Evolutionary conservation across 2,888 invertebrate genomes (phyloP).

Genomic region (Steinernema hermaphroditum): DNA sequence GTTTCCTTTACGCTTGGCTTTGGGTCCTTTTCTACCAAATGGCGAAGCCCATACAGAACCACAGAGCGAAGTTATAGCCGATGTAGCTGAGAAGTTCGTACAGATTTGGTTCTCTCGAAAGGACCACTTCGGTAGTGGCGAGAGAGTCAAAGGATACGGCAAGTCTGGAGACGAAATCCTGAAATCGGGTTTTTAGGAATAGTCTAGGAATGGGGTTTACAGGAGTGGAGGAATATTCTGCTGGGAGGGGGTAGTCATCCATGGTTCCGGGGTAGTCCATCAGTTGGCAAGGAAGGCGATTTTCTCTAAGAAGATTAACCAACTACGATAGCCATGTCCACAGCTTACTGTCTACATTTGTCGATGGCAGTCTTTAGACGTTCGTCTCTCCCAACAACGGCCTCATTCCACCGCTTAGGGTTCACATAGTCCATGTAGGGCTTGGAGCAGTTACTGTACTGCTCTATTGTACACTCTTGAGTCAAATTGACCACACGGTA

Average conservation of each 20-base stretch:
- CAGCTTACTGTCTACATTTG: not conserved
- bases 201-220: slow-evolving; percentile 17
- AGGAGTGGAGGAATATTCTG: slow-evolving; percentile 47
- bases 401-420: slow-evolving; percentile 30
- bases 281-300: slow-evolving; percentile 48
- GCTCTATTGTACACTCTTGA: slow-evolving; percentile 52
- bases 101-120: slow-evolving; percentile 48
- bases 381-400: slow-evolving; percentile 2
- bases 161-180: slow-evolving; percentile 60
- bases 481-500: slow-evolving; percentile 46
- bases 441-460: slow-evolving; percentile 54
- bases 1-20: not conserved
- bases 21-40: slow-evolving; percentile 45
- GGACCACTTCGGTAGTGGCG: slow-evolving; percentile 48
- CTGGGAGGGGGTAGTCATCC: slow-evolving; percentile 49
- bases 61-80: slow-evolving; percentile 60
- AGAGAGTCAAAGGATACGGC: slow-evolving; percentile 54
- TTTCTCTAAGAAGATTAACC: slow-evolving; percentile 41
- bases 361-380: not conserved
- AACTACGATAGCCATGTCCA: not conserved
- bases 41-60: slow-evolving; percentile 60
- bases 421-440: slow-evolving; percentile 47
- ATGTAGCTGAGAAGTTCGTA: slow-evolving; percentile 54
- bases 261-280: slow-evolving; percentile 47
- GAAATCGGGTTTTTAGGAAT: not conserved